Percentiles rank a stretch among this genome's conserved stretches.
Conservation (phyloP, 2,888 invertebrate species). For the Alentia gelatinosa region DNA sequence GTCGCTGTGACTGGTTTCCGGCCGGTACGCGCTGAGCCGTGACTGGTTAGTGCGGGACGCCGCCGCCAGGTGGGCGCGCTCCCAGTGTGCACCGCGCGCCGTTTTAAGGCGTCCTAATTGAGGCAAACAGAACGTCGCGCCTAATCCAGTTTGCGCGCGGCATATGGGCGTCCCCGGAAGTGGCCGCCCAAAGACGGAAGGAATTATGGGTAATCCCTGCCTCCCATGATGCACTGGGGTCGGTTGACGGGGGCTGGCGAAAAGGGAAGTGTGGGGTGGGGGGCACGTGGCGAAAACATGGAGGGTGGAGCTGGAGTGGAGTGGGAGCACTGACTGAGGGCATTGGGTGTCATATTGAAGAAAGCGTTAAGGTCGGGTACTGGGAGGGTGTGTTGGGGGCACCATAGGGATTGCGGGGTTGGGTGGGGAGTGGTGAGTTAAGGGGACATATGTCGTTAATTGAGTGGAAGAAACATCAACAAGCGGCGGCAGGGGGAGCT, state of each 20-base stretch:
- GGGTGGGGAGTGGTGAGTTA: not conserved
- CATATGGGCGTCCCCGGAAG: not conserved
- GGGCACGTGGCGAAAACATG: not conserved
- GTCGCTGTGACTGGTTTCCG: not conserved
- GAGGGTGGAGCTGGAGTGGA: not conserved
- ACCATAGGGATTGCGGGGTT: not conserved
- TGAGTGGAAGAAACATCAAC: conserved; percentile 49
- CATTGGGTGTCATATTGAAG: no score
- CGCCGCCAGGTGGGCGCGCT: not conserved
- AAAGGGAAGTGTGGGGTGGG: not conserved
- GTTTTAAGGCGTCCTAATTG: conserved; percentile 2
- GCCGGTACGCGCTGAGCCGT: not conserved
- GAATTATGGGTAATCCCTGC: conserved; percentile 29
- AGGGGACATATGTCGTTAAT: conserved; percentile 25
- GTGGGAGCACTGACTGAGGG: not conserved
- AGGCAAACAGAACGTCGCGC: not conserved
- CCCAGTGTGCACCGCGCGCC: not conserved
- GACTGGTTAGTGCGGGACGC: not conserved
- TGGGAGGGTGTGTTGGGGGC: not conserved
- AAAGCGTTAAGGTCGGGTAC: not conserved
- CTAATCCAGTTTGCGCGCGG: conserved; percentile 41
- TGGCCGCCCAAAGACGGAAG: not conserved
- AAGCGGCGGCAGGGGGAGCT: not conserved
- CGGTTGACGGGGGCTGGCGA: not conserved
- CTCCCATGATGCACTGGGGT: not conserved